These are phyloP conservation scores for Syndactyla subalaris DNA, from an alignment of 2,797 vertebrate species.

Conservation along the genomic window DNA sequence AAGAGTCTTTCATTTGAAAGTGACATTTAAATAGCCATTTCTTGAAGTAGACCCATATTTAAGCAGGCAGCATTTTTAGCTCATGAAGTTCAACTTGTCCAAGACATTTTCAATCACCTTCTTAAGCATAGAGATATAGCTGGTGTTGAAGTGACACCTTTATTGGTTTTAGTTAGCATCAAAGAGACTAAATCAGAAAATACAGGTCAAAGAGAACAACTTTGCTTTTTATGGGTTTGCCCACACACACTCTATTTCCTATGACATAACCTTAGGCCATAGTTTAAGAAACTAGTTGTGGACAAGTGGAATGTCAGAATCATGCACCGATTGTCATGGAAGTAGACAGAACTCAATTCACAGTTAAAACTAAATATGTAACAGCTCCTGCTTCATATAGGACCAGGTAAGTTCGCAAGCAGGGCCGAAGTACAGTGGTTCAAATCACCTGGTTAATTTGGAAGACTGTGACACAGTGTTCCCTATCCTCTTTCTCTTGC, in stretches of 20 bases:
- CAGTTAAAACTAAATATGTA: neutral
- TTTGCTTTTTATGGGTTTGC: neutral
- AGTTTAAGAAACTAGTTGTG: neutral
- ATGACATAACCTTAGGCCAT: neutral
- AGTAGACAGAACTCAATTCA: neutral
- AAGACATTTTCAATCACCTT: neutral
- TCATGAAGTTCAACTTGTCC: neutral
- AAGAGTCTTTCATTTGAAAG: neutral
- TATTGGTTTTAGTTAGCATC: neutral
- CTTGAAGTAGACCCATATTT: neutral
- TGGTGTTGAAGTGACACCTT: neutral
- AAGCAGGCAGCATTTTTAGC: neutral
- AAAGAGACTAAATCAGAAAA: neutral
- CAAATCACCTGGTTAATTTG: neutral
- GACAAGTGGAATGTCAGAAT: neutral
- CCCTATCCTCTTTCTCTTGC: neutral
- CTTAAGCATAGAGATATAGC: neutral
- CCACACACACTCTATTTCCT: neutral
- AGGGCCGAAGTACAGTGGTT: neutral
- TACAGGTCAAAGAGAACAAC: neutral
- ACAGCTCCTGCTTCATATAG: neutral
- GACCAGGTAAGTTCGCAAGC: accelerated
- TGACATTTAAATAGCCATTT: conserved; percentile 1
- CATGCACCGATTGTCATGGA: neutral
- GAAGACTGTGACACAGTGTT: neutral